Evolutionary conservation across 2,888 invertebrate genomes (phyloP), one percentile per base, ranked within the genome.

Genomic region (Diarsia brunnea): DNA sequence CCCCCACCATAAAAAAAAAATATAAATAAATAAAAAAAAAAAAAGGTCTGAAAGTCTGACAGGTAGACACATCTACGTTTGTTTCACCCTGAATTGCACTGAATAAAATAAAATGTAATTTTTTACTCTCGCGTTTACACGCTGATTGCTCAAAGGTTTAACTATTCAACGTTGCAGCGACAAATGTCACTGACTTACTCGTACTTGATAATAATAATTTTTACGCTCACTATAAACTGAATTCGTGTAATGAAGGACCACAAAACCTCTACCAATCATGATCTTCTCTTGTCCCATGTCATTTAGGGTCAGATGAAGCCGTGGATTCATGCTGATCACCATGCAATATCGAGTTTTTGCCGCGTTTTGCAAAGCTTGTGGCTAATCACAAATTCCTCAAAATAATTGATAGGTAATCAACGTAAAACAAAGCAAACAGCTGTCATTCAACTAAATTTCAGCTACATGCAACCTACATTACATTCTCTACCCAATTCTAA

Each of bases 111-210:
- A 69, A 74, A 47, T 4, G 0, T 47, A 0, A 7, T 66, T 78
- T 71, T 75, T 75, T 55, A 66, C n/a, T 66, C 19, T 24, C 24
- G 3, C n/a, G 51, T 31, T 61, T 31, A 24, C 55, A 55, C 21
- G 45, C 69, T 80, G 81, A 80, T 81, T 81, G 81, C 69, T 77
- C 61, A 77, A 69, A 77, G 72, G 69, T 19, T 43, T 19, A 27
- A 43, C 68, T 67, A 58, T 68, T 12, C 19, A 38, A 65, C 8
- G 24, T n/a, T 51, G 51, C 16, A 73, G 43, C 21, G 16, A 24
- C 14, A 51, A 69, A 61, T 61, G 12, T 4, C 31, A 60, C 24
- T 65, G 10, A 51, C 47, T 70, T 53, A 27, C 11, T 66, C 14
- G 31, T 53, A 27, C 11, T 66, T 14, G 31, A 45, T 45, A 1